A percentile compares a stretch with the other conserved stretches of the same genome.
Conservation (phyloP, 2,888 invertebrate species). For the Morinoia aosen region DNA sequence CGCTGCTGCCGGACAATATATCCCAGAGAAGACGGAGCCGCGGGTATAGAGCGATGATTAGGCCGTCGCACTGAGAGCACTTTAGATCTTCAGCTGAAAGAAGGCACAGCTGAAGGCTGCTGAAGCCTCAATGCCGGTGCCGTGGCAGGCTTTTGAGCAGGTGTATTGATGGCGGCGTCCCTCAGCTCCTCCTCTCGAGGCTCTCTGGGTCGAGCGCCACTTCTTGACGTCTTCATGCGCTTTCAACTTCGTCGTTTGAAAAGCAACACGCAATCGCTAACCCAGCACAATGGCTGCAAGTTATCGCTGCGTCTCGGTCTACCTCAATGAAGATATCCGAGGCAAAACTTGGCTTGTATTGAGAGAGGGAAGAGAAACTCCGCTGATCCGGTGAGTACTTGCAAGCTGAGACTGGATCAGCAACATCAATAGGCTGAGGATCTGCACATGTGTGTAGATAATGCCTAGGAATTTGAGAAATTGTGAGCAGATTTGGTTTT, state of each 20-base stretch:
- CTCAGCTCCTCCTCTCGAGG: background rate
- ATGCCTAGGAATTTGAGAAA: background rate
- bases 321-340: background rate
- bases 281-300: background rate
- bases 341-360: background rate
- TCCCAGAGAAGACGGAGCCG: conserved; percentile 1
- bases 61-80: background rate
- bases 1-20: background rate
- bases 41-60: background rate
- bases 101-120: background rate
- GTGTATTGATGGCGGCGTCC: background rate
- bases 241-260: background rate
- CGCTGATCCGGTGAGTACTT: background rate
- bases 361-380: background rate
- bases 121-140: background rate
- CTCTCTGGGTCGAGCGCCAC: background rate
- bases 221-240: background rate
- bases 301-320: background rate
- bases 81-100: conserved; percentile 10
- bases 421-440: background rate
- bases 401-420: background rate
- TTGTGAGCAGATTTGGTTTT: background rate
- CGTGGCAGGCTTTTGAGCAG: background rate
- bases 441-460: background rate
- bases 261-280: background rate